These are phyloP conservation scores for Silurus glanis DNA, from an alignment of 2,113 vertebrate genomes.

Conservation along the genomic window DNA sequence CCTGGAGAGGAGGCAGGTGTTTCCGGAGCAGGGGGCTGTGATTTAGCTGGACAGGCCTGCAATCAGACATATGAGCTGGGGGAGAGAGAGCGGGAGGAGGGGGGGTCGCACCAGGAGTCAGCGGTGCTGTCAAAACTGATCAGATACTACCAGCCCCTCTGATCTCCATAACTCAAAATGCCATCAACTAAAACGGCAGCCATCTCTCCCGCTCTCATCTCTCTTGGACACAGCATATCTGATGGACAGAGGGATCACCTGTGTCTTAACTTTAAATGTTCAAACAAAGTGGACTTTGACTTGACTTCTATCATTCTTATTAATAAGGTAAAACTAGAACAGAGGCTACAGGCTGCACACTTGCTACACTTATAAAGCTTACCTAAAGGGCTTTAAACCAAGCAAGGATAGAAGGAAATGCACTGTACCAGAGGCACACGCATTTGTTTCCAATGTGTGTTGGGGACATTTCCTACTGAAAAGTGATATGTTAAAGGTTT, in stretches of 20 bases:
- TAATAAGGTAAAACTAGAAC: neutral
- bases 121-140: conserved; percentile 69
- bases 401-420: neutral
- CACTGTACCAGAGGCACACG: neutral
- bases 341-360: neutral
- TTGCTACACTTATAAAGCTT: neutral
- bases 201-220: conserved; percentile 20
- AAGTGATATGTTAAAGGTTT: neutral
- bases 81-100: conserved; percentile 39
- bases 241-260: conserved; percentile 35
- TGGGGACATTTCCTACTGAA: neutral
- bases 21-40: conserved; percentile 59
- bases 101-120: conserved; percentile 62
- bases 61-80: conserved; percentile 68
- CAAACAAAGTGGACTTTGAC: neutral
- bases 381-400: neutral
- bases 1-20: conserved; percentile 67
- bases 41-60: conserved; percentile 71
- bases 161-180: conserved; percentile 50
- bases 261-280: neutral
- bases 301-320: neutral
- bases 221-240: conserved; percentile 1
- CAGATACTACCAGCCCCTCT: conserved; percentile 54
- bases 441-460: neutral
- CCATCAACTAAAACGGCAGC: conserved; percentile 46